phyloP scores from a whole-genome alignment of 2,888 invertebrate genomes.

The Iselma pallidipennis region DNA sequence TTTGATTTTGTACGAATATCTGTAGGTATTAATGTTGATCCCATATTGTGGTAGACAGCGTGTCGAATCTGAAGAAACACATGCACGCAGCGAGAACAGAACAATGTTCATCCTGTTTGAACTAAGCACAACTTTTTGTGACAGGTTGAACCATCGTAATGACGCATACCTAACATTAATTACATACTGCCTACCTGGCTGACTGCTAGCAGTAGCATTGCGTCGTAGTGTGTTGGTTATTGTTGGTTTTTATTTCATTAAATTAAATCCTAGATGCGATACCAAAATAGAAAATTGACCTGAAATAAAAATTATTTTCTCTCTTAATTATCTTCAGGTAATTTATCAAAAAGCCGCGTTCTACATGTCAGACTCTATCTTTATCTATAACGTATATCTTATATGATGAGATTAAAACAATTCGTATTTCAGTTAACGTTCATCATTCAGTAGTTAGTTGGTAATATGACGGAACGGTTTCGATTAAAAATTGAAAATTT shows the following conservation, averaged over 20 bases:
- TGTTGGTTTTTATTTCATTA: not conserved
- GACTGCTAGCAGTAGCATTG: not conserved
- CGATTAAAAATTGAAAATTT: too few relatives aligned
- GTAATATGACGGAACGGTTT: too few relatives aligned
- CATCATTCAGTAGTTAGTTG: too few relatives aligned
- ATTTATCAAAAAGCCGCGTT: constrained; percentile 12
- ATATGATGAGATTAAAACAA: too few relatives aligned
- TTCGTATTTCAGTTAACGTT: too few relatives aligned
- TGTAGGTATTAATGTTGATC: constrained; percentile 21
- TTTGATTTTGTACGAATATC: not conserved
- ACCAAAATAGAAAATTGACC: too few relatives aligned
- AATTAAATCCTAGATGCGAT: not conserved
- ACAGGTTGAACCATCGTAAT: constrained; percentile 30
- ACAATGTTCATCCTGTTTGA: constrained; percentile 13
- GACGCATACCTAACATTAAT: constrained; percentile 38
- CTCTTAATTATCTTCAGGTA: constrained; percentile 20
- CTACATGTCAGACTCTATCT: too few relatives aligned
- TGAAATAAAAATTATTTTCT: constrained; percentile 11
- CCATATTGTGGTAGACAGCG: constrained; percentile 32
- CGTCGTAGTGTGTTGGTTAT: too few relatives aligned
- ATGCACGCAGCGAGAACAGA: not conserved
- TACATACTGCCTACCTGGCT: constrained; percentile 31
- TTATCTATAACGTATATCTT: too few relatives aligned
- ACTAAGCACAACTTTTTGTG: constrained; percentile 20
- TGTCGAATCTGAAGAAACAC: constrained; percentile 33